Percentiles rank a stretch among this genome's conserved stretches.
Conservation (phyloP, 2,888 invertebrate species). For the Griposia aprilina region DNA sequence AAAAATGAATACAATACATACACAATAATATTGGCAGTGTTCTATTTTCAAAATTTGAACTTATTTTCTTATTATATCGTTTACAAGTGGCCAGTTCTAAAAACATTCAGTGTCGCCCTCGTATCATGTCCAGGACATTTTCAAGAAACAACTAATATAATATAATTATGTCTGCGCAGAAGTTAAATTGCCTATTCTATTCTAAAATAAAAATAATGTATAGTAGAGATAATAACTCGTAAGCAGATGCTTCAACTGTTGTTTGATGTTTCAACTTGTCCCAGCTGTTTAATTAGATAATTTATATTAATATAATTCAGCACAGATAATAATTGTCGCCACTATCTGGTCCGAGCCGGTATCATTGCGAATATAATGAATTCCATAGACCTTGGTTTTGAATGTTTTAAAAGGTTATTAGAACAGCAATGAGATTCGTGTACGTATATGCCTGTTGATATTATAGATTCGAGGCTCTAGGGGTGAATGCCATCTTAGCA, state of each 20-base stretch:
- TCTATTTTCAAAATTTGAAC: too few relatives aligned
- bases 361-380: constrained; percentile 32
- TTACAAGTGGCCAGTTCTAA: too few relatives aligned
- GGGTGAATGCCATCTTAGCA: background rate
- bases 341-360: constrained; percentile 24
- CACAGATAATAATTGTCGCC: constrained; percentile 14
- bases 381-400: constrained; percentile 47
- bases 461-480: background rate
- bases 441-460: constrained; percentile 13
- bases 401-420: constrained; percentile 49
- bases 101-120: too few relatives aligned
- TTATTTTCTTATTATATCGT: too few relatives aligned
- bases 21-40: too few relatives aligned
- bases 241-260: constrained; percentile 3
- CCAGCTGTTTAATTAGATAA: background rate
- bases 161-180: background rate
- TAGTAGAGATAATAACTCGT: background rate
- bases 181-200: constrained; percentile 12
- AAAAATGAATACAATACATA: too few relatives aligned
- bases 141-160: background rate
- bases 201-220: constrained; percentile 7
- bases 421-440: constrained; percentile 25
- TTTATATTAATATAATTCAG: constrained; percentile 42
- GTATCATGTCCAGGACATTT: background rate
- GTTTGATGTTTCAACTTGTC: too few relatives aligned